Evolutionary conservation across 1,140 invertebrate species (phyloP), one percentile per base, ranked within the genome.

Genomic region (Anastatus disparis): DNA sequence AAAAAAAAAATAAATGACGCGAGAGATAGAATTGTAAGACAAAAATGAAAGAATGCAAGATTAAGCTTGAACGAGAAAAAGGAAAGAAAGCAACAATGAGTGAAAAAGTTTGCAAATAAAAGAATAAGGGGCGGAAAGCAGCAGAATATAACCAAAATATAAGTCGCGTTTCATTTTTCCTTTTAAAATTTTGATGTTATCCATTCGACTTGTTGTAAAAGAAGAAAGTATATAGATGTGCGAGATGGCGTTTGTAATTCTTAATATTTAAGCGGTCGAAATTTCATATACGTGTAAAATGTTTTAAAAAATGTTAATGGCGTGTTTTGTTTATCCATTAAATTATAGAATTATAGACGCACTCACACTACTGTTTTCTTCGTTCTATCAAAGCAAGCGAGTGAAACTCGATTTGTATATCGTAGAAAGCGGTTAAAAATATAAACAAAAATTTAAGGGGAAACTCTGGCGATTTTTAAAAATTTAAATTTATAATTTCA

Each of bases 141-240:
- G 17, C 62, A 31, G 10, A 40, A 53, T 20, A 52, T 52, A 52
- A 70, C 67, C 58, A 70, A 62, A 62, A 59, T 52, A 31, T 53
- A 52, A 38, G 13, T 44, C 50, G 50, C 46, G 68, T 55, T 70
- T 62, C 50, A 63, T 63, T 63, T 63, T 46, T 63, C 20, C 38
- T 58, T 56, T 67, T 48, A 17, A 20, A n/a, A 35, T 48, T 67
- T 67, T 67, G 40, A 58, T 48, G 40, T 58, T 67, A 40, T 53
- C 46, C 35, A 58, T 56, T 58, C 52, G 40, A 58, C 20, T 58
- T 67, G 55, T 66, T 56, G 24, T 48, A 61, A 52, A 40, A 24
- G 64, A 48, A 67, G 29, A 68, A 59, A 68, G 38, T 69, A 50
- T 48, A 67, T 61, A n/a, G 8, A 69, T 42, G 6, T 50, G 42